phyloP scores from a whole-genome alignment of 2,888 invertebrate genomes.

The Proisotoma minuta region DNA sequence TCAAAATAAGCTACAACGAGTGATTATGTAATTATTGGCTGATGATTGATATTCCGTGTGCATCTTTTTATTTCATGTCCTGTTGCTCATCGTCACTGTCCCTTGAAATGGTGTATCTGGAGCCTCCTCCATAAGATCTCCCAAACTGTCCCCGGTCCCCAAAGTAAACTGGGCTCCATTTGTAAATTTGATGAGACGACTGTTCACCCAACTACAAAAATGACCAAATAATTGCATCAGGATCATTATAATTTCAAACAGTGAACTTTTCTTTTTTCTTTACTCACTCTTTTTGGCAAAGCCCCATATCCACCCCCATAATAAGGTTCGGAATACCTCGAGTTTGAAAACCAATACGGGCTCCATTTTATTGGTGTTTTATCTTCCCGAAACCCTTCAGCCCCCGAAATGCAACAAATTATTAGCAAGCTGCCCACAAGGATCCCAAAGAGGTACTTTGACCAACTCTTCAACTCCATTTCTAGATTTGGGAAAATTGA shows the following conservation, averaged over 20 bases:
- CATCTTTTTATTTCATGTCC: no score
- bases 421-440: neutral
- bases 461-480: no score
- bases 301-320: constrained; percentile 22
- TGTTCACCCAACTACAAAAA: constrained; percentile 10
- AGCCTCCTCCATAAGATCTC: neutral
- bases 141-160: constrained; percentile 10
- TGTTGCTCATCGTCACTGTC: neutral
- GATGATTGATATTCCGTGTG: no score
- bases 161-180: constrained; percentile 33
- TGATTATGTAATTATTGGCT: no score
- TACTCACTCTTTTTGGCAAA: constrained; percentile 32
- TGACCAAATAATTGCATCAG: no score
- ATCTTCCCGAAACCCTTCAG: constrained; percentile 28
- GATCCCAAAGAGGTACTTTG: no score
- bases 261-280: neutral
- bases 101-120: neutral
- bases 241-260: no score
- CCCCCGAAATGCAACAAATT: neutral
- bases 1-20: no score
- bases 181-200: constrained; percentile 16
- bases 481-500: no score
- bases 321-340: constrained; percentile 33
- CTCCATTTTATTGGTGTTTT: constrained; percentile 35
- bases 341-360: constrained; percentile 36